Base-by-base conservation (phyloP, 2,113 vertebrate genomes). In the Labeo rohita region DNA sequence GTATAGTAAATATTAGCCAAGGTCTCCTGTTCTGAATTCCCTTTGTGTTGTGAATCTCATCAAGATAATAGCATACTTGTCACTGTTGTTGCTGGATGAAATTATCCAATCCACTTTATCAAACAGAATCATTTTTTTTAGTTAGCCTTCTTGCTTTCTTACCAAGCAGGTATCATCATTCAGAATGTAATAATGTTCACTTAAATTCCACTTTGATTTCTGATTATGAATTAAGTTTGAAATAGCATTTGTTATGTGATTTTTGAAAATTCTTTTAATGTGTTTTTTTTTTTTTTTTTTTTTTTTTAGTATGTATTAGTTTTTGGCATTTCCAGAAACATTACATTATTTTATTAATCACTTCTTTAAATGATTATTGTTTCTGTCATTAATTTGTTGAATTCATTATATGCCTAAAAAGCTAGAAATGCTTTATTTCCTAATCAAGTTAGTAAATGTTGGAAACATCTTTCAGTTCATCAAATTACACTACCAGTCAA, bases 11-110 rank as follows among this genome's bases (percentile, higher is more conserved):
- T 80, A 80, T 47, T 63, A 28, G 36, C 78, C 21, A 45, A 43
- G 21, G 9, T 8, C 34, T 21, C 10, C 54, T n/a, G 3, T 23
- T n/a, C 56, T 80, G 45, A 23, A 43, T 80, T 79, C 45, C 54
- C 54, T 79, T 59, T 61, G 56, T 45, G 52, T 21, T 80, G 7
- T 80, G 63, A 80, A 45, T 63, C 56, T 80, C 56, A 63, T 63
- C 21, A 59, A 61, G 28, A n/a, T 45, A 47, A 65, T 18, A 6
- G 10, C 39, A 47, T 65, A 16, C 36, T 23, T 8, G 10, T 56
- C 50, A 11, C 13, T 36, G 50, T 1, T 52, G 77, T 59, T 13
- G 59, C 11, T 43, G 18, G 12, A 23, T 49, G 72, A 75, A 50
- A 23, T 11, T 0, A 47, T 75, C 8, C 21, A 7, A 11, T 43